Conservation (phyloP, 2,113 vertebrate genomes). For the Morone saxatilis region DNA sequence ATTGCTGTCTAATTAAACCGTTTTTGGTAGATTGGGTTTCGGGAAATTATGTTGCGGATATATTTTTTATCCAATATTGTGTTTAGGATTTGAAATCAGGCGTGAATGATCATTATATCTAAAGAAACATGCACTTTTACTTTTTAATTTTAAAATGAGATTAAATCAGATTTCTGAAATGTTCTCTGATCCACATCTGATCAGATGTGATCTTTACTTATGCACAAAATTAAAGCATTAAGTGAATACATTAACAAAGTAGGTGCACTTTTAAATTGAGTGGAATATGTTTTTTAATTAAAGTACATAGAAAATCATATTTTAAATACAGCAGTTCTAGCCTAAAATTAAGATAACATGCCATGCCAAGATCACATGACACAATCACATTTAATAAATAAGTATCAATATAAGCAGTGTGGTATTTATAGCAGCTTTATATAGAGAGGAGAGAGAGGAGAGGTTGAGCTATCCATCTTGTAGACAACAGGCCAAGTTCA, state of each 20-base stretch:
- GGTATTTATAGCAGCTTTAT: constrained; percentile 31
- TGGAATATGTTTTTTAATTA: neutral
- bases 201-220: constrained; percentile 15
- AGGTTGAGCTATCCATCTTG: constrained; percentile 28
- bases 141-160: neutral
- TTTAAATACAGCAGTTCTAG: neutral
- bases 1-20: neutral
- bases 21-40: neutral
- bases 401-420: neutral
- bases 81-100: neutral
- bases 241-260: neutral
- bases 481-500: constrained; percentile 20
- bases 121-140: neutral
- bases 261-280: neutral
- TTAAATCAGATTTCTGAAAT: constrained; percentile 13
- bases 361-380: neutral
- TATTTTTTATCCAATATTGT: neutral
- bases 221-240: constrained; percentile 17
- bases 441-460: neutral
- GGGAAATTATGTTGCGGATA: neutral
- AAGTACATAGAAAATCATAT: neutral
- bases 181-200: neutral
- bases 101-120: accelerated
- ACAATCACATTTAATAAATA: constrained; percentile 9
- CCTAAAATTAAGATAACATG: neutral